Conservation (phyloP, 2,797 vertebrate species). For the Pseudomugil gertrudae region DNA sequence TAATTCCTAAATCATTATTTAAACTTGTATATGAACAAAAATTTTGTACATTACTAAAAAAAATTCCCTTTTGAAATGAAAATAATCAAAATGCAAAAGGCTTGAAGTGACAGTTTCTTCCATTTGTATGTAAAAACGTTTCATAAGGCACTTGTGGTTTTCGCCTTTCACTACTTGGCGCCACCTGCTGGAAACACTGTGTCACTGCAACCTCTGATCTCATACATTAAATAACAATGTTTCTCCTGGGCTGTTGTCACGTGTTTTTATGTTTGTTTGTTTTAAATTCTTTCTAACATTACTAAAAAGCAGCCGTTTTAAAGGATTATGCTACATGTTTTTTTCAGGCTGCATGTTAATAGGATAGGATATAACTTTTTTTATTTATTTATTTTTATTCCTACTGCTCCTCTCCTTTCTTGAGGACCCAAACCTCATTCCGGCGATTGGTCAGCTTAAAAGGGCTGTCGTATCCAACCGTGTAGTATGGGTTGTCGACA, state of each 20-base stretch:
- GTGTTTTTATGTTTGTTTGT: neutral
- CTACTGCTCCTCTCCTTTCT: constrained; percentile 63
- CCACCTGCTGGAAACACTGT: constrained; percentile 44
- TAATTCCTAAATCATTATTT: neutral
- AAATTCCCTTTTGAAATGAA: neutral
- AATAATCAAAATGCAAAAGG: neutral
- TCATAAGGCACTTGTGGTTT: constrained; percentile 42
- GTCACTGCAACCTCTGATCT: neutral
- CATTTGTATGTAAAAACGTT: neutral
- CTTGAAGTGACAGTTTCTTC: neutral
- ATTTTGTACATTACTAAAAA: neutral
- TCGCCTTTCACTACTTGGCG: constrained; percentile 5
- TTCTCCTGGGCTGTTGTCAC: neutral
- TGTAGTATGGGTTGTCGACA: constrained; percentile 83
- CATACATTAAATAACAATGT: neutral
- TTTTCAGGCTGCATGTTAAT: neutral
- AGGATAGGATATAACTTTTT: neutral
- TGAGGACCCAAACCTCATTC: constrained; percentile 86
- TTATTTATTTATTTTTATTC: neutral
- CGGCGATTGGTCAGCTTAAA: constrained; percentile 85
- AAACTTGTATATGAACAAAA: neutral
- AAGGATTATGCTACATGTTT: constrained; percentile 7
- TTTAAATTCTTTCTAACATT: neutral
- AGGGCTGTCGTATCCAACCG: constrained; percentile 84
- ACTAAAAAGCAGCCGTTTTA: neutral